phyloP scores from a whole-genome alignment of 2,888 invertebrate genomes.

The Ochropleura plecta region DNA sequence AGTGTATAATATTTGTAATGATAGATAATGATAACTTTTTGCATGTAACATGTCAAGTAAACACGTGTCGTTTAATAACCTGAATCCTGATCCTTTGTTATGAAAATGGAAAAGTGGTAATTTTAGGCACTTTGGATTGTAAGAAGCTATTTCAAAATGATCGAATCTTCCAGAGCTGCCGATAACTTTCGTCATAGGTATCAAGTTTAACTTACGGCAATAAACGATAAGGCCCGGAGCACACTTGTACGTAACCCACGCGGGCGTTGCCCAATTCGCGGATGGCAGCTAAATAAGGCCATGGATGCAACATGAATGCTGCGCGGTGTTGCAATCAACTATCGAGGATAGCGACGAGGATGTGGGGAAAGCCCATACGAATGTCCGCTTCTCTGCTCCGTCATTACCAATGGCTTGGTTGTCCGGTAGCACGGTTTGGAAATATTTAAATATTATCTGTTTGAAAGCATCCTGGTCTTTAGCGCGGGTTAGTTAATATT shows the following conservation, averaged over 20 bases:
- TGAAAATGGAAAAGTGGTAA: not conserved
- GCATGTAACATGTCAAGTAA: not conserved
- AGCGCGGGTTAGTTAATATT: not conserved
- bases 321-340: conserved; percentile 65
- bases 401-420: conserved; percentile 42
- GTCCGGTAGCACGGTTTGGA: conserved; percentile 48
- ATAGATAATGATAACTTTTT: not conserved
- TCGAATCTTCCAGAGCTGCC: not conserved
- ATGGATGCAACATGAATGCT: conserved; percentile 64
- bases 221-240: conserved; percentile 40
- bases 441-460: conserved; percentile 49
- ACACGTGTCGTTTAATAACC: not conserved
- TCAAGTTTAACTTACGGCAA: conserved; percentile 30
- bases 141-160: not conserved
- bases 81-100: not conserved
- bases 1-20: not conserved
- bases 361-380: conserved; percentile 71
- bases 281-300: conserved; percentile 66
- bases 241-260: conserved; percentile 48
- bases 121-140: not conserved
- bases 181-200: conserved; percentile 28
- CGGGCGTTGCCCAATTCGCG: conserved; percentile 69
- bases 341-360: conserved; percentile 75
- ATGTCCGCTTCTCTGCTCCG: conserved; percentile 56
- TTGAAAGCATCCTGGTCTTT: conserved; percentile 16